These are phyloP conservation scores for Bembecia ichneumoniformis DNA, from an alignment of 2,888 invertebrate species.

Conservation along the genomic window DNA sequence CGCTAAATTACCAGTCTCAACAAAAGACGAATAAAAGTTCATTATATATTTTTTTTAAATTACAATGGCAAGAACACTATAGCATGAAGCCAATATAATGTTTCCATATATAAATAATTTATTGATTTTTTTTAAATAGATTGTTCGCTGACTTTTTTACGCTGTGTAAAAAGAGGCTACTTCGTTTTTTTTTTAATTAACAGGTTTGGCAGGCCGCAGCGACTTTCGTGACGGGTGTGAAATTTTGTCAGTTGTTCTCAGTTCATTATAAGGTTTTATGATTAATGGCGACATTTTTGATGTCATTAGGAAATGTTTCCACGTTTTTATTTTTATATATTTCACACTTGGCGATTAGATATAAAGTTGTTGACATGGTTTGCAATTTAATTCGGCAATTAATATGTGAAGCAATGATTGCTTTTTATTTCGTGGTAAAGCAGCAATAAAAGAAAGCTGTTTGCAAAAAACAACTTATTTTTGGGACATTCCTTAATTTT, in stretches of 20 bases:
- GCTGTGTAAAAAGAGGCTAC: neutral
- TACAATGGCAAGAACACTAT: conserved; percentile 18
- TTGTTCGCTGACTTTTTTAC: neutral
- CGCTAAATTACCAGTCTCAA: conserved; percentile 43
- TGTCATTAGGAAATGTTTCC: neutral
- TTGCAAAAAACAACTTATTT: too few relatives aligned
- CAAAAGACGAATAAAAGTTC: conserved; percentile 34
- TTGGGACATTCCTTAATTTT: too few relatives aligned
- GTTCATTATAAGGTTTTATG: neutral
- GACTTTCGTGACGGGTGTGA: neutral
- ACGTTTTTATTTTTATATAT: neutral
- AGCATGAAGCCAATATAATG: neutral
- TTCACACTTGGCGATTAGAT: neutral
- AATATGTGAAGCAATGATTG: too few relatives aligned
- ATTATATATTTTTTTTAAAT: conserved; percentile 45
- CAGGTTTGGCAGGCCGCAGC: neutral
- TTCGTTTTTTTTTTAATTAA: neutral
- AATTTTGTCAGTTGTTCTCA: neutral
- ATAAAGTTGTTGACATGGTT: neutral
- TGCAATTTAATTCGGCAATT: neutral
- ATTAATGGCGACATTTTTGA: neutral
- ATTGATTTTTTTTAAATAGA: neutral
- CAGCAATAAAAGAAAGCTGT: too few relatives aligned
- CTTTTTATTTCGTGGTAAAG: too few relatives aligned
- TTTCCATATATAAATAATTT: neutral